phyloP scores from a whole-genome alignment of 2,797 vertebrate genomes.

The Epinephelus coioides region DNA sequence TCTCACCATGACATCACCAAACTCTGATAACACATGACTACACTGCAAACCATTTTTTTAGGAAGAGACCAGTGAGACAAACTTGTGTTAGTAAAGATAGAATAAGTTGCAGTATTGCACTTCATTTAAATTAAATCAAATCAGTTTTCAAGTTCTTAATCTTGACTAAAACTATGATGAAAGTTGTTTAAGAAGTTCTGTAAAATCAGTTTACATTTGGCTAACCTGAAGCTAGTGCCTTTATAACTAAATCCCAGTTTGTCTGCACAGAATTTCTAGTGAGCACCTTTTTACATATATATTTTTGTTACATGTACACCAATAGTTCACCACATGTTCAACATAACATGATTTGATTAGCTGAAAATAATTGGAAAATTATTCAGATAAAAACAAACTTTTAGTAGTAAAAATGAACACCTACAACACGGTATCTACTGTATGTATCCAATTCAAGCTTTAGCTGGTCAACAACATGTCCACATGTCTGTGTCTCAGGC shows the following conservation, averaged over 20 bases:
- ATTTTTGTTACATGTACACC: no score
- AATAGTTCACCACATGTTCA: no score
- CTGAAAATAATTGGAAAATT: background rate
- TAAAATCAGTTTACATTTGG: background rate
- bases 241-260: background rate
- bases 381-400: background rate
- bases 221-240: background rate
- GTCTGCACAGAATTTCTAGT: background rate
- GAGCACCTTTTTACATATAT: no score
- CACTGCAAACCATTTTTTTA: no score
- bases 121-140: background rate
- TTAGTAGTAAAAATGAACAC: constrained; percentile 3
- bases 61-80: background rate
- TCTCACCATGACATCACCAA: background rate
- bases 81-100: no score
- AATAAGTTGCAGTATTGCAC: background rate
- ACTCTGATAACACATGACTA: background rate
- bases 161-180: background rate
- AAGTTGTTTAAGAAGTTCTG: background rate
- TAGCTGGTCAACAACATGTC: constrained; percentile 24
- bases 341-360: no score
- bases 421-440: background rate
- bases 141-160: background rate
- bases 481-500: constrained; percentile 12
- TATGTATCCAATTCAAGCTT: background rate